phyloP scores from a whole-genome alignment of 1,140 invertebrate genomes.

The Papilio polytes region DNA sequence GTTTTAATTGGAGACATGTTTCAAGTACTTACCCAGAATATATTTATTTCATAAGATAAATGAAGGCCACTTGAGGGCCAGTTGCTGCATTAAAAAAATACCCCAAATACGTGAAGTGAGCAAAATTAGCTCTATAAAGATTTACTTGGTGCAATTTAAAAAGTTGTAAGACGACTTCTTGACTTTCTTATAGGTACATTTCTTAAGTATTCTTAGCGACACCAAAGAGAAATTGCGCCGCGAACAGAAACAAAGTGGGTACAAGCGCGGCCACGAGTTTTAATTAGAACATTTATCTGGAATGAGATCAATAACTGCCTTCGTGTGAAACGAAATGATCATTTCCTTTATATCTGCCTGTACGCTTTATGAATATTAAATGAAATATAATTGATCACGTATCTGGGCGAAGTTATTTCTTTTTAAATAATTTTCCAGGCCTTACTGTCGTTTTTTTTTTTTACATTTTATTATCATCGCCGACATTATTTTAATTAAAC shows the following conservation, averaged over 20 bases:
- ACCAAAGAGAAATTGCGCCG: slow-evolving; percentile 62
- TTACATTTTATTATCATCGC: background rate
- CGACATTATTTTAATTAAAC: background rate
- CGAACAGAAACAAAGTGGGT: slow-evolving; percentile 62
- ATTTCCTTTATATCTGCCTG: slow-evolving; percentile 37
- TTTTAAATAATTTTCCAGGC: background rate
- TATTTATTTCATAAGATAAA: background rate
- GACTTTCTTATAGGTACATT: slow-evolving; percentile 31
- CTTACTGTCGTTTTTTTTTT: background rate
- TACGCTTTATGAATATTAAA: slow-evolving; percentile 27
- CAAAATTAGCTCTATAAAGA: slow-evolving; percentile 10
- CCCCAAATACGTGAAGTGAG: background rate
- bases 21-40: background rate
- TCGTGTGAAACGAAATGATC: slow-evolving; percentile 38
- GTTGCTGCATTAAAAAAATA: background rate
- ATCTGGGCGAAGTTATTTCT: background rate
- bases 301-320: slow-evolving; percentile 39
- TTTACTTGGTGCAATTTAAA: slow-evolving; percentile 4
- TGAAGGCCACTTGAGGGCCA: background rate
- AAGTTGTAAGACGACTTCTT: slow-evolving; percentile 22
- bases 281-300: slow-evolving; percentile 66
- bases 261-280: slow-evolving; percentile 52
- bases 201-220: slow-evolving; percentile 44
- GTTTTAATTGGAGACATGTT: background rate
- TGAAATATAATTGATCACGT: slow-evolving; percentile 35